Base-by-base conservation (phyloP, 2,888 invertebrate genomes). In the Lordiphosa fenestrarum region DNA sequence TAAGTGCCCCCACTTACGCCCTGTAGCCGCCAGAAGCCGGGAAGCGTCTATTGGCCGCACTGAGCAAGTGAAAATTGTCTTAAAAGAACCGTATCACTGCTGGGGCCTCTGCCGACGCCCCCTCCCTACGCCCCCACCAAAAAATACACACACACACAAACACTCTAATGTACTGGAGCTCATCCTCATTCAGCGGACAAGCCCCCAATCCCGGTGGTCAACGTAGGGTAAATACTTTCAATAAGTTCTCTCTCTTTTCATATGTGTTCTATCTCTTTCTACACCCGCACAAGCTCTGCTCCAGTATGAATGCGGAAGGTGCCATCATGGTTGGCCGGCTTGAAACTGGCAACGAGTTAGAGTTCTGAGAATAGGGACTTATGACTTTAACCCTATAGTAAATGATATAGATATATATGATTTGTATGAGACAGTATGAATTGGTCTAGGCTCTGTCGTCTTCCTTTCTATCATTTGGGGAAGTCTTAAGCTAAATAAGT, bases 151-250 rank as follows among this genome's bases (percentile, higher is more conserved):
- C 36, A n/a, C 35, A 30, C 25, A 48, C 47, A 48, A 46, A 55
- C 21, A 47, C 40, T 55, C 57, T 48, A 64, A 89, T 89, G 89
- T 88, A 89, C 78, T 89, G 89, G 89, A 89, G 83, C 70, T 88
- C 89, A 44, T 81, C 89, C 73, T 74, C 87, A 61, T 89, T 88
- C 76, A 85, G 84, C 75, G 84, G 73, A 53, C 81, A 67, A 70
- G 73, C 55, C 60, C 68, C 72, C 49, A 71, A 49, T 66, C 67
- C 62, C 65, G 66, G 53, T 40, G 65, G 30, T 30, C 30, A 66
- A 56, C 50, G 19, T 62, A 66, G 75, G 78, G 78, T 80, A 80
- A 80, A 73, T 80, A 80, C 64, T 59, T 66, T 66, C 66, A 58
- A 54, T 58, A 51, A 53, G 10, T 10, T 30, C 10, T 30, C 30